phyloP scores from a whole-genome alignment of 2,888 invertebrate species.

The Lasiommata megera region DNA sequence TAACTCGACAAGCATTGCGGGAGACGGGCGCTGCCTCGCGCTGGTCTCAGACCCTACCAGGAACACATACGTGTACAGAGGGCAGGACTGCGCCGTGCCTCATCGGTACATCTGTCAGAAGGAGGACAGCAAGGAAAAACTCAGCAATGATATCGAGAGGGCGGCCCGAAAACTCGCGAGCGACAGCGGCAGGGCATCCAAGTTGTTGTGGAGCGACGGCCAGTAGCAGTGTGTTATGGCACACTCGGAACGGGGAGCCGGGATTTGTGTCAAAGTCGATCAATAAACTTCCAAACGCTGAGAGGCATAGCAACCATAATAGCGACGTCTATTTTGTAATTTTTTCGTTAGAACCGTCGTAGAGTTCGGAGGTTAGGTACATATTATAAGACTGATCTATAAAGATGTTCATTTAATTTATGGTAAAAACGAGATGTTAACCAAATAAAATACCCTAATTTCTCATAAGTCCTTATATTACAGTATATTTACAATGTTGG shows the following conservation, averaged over 20 bases:
- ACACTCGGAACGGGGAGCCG: too few relatives aligned
- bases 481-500: constrained; percentile 61
- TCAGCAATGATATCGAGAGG: constrained; percentile 83
- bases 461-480: constrained; percentile 50
- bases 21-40: constrained; percentile 87
- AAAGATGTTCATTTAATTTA: neutral
- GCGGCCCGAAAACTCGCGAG: constrained; percentile 51
- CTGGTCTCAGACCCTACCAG: constrained; percentile 83
- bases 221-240: neutral
- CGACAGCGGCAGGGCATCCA: constrained; percentile 17
- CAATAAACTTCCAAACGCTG: too few relatives aligned
- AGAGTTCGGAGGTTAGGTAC: neutral
- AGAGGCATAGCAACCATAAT: too few relatives aligned
- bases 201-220: constrained; percentile 23
- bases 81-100: constrained; percentile 86
- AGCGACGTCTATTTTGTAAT: too few relatives aligned
- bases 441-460: constrained; percentile 31
- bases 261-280: too few relatives aligned
- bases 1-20: constrained; percentile 60
- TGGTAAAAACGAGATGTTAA: neutral
- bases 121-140: constrained; percentile 77
- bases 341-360: too few relatives aligned
- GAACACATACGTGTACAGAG: constrained; percentile 84
- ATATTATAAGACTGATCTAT: neutral
- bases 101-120: constrained; percentile 88